Base-by-base conservation (phyloP, 2,113 vertebrate genomes). In the Enhydra lutris region DNA sequence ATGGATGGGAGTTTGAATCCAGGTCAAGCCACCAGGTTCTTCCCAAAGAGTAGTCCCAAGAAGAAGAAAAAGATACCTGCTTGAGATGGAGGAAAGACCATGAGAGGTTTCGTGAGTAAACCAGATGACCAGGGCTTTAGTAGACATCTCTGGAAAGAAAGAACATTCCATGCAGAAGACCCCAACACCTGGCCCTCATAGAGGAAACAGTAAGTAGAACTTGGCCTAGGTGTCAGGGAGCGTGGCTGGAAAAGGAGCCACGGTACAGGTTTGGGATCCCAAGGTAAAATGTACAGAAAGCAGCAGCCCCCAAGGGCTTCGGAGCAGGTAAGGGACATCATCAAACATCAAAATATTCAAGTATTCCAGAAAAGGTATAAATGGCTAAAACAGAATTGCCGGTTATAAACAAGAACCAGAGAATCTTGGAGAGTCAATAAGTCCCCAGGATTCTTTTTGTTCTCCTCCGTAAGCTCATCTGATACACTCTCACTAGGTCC, bases 11-110 rank as follows among this genome's bases (percentile, higher is more conserved):
- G 89, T 74, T 0, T 69, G 67, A 97, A 84, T 34, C 55, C 31
- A 95, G 50, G n/a, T 74, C 52, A 89, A 79, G 74, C 8, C 36
- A 42, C 79, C 76, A 71, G 13, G 8, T 31, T 71, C 94, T 80
- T 79, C 47, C 12, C 34, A 63, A 26, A 92, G 24, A 11, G 45
- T 1, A 63, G 23, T 42, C n/a, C 61, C 45, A 78, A 24, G n/a
- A 76, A 76, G 65, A 89, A 52, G 73, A 57, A 78, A 59, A 7
- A 1, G 23, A 18, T 21, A 42, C 31, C 29, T 50, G 47, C 24
- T 6, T 86, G 26, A n/a, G 18, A 2, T 0, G 1, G 24, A 23
- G 50, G 1, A 76, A 73, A 87, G 34, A 55, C 63, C 24, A 2
- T 1, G 12, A 69, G 18, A 76, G 31, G 12, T 23, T 94, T 95